Conservation (phyloP, 1,140 invertebrate species). For the Eueides isabella region DNA sequence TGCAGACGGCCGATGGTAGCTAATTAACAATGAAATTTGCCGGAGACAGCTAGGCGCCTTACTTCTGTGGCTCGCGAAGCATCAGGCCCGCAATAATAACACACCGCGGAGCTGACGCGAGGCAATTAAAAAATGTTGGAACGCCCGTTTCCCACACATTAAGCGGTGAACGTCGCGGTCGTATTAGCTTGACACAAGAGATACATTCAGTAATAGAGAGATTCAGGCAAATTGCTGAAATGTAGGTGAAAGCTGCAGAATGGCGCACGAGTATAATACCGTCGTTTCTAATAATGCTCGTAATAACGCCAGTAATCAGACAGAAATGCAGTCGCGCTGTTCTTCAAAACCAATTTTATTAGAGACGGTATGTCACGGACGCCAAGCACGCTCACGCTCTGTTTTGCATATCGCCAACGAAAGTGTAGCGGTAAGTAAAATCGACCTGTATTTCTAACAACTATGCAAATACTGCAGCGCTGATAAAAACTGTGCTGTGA, state of each 20-base stretch:
- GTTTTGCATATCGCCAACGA: conserved; percentile 73
- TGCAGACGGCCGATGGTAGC: conserved; percentile 62
- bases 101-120: conserved; percentile 54
- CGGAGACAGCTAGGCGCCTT: conserved; percentile 78
- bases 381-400: conserved; percentile 63
- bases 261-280: conserved; percentile 56
- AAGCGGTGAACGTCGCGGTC: conserved; percentile 17
- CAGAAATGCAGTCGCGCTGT: conserved; percentile 52
- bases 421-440: conserved; percentile 65
- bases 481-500: conserved; percentile 30
- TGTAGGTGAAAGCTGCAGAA: conserved; percentile 60
- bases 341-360: conserved; percentile 57
- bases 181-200: conserved; percentile 45
- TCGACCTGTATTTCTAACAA: conserved; percentile 56
- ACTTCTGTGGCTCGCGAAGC: conserved; percentile 68
- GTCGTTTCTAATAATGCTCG: conserved; percentile 53
- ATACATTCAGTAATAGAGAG: conserved; percentile 48
- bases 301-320: conserved; percentile 57
- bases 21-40: conserved; percentile 78
- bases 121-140: conserved; percentile 64
- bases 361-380: conserved; percentile 55
- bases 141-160: conserved; percentile 34
- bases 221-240: conserved; percentile 58
- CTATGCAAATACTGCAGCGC: conserved; percentile 49
- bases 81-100: conserved; percentile 73